A percentile compares a stretch with the other conserved stretches of the same genome.
These are phyloP conservation scores for Stegodyphus mimosarum DNA, from an alignment of 1,140 invertebrate species.

Conservation along the genomic window DNA sequence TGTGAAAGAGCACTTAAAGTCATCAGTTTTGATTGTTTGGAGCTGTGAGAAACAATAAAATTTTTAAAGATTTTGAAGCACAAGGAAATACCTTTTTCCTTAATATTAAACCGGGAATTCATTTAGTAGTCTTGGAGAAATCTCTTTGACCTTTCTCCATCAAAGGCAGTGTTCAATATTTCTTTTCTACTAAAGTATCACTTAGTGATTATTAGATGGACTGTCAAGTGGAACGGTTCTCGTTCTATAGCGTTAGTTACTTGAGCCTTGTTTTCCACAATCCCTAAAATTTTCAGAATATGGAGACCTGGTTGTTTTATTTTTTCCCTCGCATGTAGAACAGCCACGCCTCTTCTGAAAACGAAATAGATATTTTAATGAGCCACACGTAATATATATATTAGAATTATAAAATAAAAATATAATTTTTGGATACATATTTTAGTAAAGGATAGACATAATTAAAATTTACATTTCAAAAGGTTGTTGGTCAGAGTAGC, in stretches of 20 bases:
- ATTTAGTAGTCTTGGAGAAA: too few species aligned
- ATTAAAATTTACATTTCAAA: too few species aligned
- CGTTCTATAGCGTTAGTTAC: not conserved
- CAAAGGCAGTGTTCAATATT: not conserved
- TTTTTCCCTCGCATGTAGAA: conserved; percentile 30
- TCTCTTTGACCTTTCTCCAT: too few species aligned
- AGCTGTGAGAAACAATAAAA: too few species aligned
- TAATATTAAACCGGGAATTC: too few species aligned
- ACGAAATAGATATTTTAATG: not conserved
- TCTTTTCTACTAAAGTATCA: conserved; percentile 2
- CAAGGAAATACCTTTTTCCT: too few species aligned
- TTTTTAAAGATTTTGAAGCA: too few species aligned
- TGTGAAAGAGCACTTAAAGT: too few species aligned
- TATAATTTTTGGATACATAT: not conserved
- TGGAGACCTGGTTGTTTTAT: conserved; percentile 36
- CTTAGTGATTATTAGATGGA: conserved; percentile 41
- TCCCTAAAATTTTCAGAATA: conserved; percentile 39
- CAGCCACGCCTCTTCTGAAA: conserved; percentile 31
- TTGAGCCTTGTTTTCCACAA: conserved; percentile 12
- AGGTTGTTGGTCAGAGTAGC: too few species aligned
- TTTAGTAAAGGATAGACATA: too few species aligned
- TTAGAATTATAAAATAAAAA: not conserved
- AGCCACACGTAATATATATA: not conserved
- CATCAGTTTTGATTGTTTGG: too few species aligned
- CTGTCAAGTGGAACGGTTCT: conserved; percentile 44